phyloP scores from a whole-genome alignment of 1,140 invertebrate species.

The Phymorhynchus buccinoides region DNA sequence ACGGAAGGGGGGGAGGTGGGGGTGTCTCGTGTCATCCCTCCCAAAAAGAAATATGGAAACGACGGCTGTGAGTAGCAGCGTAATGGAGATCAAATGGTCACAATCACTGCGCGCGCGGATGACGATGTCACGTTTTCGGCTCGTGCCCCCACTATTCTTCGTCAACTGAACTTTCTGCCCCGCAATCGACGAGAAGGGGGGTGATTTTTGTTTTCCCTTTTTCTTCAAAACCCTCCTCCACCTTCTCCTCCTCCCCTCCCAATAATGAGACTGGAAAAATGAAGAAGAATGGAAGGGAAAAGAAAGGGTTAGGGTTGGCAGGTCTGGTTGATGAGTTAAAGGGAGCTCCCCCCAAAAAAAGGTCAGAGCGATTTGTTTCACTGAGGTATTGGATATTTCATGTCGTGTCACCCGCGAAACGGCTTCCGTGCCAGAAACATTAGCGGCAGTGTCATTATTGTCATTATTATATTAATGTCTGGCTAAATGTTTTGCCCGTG shows the following conservation, averaged over 20 bases:
- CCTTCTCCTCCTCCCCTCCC: neutral
- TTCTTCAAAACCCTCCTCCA: neutral
- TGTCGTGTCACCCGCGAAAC: neutral
- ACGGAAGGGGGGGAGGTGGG: too few species aligned
- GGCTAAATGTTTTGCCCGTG: too few species aligned
- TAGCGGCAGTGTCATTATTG: too few species aligned
- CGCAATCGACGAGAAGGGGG: neutral
- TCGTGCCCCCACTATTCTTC: neutral
- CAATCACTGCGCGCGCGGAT: neutral
- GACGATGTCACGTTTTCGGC: neutral
- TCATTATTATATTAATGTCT: too few species aligned
- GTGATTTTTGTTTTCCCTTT: neutral
- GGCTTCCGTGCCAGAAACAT: neutral
- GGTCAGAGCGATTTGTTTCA: conserved; percentile 1
- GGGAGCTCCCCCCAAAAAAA: too few species aligned
- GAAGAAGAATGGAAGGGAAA: neutral
- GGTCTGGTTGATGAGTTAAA: neutral
- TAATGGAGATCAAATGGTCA: conserved; percentile 8
- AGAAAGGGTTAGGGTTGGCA: neutral
- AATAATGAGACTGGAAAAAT: neutral
- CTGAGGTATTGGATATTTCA: conserved; percentile 8
- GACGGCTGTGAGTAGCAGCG: neutral
- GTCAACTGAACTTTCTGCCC: conserved; percentile 1
- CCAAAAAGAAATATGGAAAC: neutral
- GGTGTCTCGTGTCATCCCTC: neutral